Percentiles rank a stretch among this genome's conserved stretches.
Evolutionary conservation across 2,888 invertebrate species (phyloP).

Genomic region (Molanna angustata): DNA sequence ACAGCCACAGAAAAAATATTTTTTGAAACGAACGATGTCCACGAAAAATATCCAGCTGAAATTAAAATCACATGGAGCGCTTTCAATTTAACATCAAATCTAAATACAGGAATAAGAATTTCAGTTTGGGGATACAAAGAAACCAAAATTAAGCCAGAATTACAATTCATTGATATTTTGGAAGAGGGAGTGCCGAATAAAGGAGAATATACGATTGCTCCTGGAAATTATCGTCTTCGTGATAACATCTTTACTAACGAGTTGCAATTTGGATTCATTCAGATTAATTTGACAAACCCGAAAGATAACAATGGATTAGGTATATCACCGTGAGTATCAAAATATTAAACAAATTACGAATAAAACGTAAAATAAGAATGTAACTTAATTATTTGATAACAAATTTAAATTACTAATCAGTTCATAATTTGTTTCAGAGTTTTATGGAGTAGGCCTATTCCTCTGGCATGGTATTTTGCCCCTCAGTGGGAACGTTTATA

Average conservation of each 20-base stretch:
- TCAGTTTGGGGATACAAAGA: slow-evolving; percentile 90
- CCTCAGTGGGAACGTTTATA: slow-evolving; percentile 82
- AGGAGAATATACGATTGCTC: slow-evolving; percentile 71
- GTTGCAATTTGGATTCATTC: slow-evolving; percentile 82
- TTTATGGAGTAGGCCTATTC: slow-evolving; percentile 90
- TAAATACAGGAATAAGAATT: slow-evolving; percentile 73
- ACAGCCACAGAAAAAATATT: slow-evolving; percentile 83
- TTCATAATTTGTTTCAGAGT: slow-evolving; percentile 49
- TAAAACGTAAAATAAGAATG: too few relatives aligned
- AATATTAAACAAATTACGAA: background rate
- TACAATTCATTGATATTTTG: slow-evolving; percentile 76
- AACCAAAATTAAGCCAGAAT: slow-evolving; percentile 73
- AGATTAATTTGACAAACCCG: slow-evolving; percentile 82
- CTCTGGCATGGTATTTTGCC: slow-evolving; percentile 89
- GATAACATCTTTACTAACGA: slow-evolving; percentile 69
- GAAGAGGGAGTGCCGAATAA: slow-evolving; percentile 64
- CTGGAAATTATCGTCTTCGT: slow-evolving; percentile 67
- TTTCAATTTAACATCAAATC: slow-evolving; percentile 79
- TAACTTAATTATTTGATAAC: too few relatives aligned
- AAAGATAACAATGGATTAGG: slow-evolving; percentile 60
- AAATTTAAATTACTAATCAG: too few relatives aligned
- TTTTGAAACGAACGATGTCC: slow-evolving; percentile 70
- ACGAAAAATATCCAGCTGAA: slow-evolving; percentile 69
- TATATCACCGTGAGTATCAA: slow-evolving; percentile 69
- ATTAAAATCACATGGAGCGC: slow-evolving; percentile 81